Base-by-base conservation (phyloP, 2,888 invertebrate species). In the Pseudolycoriella hygida region DNA sequence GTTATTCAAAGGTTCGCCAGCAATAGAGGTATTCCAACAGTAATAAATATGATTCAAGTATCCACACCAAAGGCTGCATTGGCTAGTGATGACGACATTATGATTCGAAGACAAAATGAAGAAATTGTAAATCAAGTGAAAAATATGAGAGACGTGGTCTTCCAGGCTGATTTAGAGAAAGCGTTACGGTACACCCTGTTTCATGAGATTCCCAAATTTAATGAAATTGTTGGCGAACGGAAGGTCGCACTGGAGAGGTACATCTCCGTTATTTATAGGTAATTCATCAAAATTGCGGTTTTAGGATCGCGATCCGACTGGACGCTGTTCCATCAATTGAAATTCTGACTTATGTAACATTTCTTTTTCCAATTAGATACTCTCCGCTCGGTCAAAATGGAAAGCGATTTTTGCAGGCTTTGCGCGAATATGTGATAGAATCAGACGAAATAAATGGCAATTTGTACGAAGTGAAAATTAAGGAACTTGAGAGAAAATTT, bases 111-210 rank as follows among this genome's bases (percentile, higher is more conserved):
- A 31, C 25, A 25, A 25, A 46, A 45, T 5, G 31, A 42, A n/a
- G 48, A 43, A 42, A 51, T 60, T 3, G 50, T 60, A 3, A 45
- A 51, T 1, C 56, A 59, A 43, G 59, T 56, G 51, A 66, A 54
- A 47, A 56, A 52, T 39, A 58, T 51, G 51, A 52, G 43, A 30
- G 77, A 83, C 59, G 61, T 71, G 4, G 72, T 93, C 1, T 88
- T 85, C 60, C 84, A 87, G 64, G 75, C 78, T 51, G 97, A 97
- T 66, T 63, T 97, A 47, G 88, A 92, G 63, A 84, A 81, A 55
- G 82, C 88, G 1, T 61, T 97, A n/a, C 73, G 77, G 52, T 85
- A 83, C 56, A 80, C 84, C 41, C 67, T 97, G 18, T 74, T 74
- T 51, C 83, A 85, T 53, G 97, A 97, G 69, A 74, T 97, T 19